Evolutionary conservation across 2,888 invertebrate species (phyloP), one percentile per base, ranked within the genome.

Genomic region (Reticulitermes lucifugus): DNA sequence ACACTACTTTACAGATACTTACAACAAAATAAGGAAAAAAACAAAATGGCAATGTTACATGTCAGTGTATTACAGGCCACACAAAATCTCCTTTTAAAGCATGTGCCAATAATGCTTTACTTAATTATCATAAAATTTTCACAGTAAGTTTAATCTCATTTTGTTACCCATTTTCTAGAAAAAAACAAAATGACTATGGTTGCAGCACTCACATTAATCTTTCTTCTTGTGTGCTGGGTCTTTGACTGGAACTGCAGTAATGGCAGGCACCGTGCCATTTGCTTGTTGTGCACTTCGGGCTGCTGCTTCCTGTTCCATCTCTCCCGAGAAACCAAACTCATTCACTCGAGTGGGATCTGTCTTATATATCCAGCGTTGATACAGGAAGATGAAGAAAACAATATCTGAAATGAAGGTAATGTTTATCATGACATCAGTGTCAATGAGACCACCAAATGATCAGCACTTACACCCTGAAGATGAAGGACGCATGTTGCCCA

Each of bases 291-390:
- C 65, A 65, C 14, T 81, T 60, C 46, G 81, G 12, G 70, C 22
- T 43, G 60, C 80, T 14, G 84, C 85, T 22, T 86, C 93, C 79
- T 94, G 92, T 88, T 95, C 94, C 95, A 97, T 97, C 90, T 98
- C 98, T 71, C 96, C 98, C 73, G 97, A 97, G 90, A 97, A 98
- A n/a, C 99, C 99, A 92, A 98, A 99, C 91, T 99, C 99, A 91
- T 99, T 99, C 84, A 98, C 95, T 87, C 99, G 94, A 87, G 95
- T 96, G 86, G 96, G 96, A 91, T 99, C 99, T 77, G 98, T 98
- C 89, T 98, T 97, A 92, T 99, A 99, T 88, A 99, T 98, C 96
- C 98, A 99, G 87, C 98, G 95, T 92, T 99, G 99, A 91, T 99
- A 99, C 87, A 99, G 93, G 93, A 98, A 99, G 90, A 99, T 97